Evolutionary conservation across 2,888 invertebrate species (phyloP), one percentile per base, ranked within the genome.

Genomic region (Zygogramma bicolorata): DNA sequence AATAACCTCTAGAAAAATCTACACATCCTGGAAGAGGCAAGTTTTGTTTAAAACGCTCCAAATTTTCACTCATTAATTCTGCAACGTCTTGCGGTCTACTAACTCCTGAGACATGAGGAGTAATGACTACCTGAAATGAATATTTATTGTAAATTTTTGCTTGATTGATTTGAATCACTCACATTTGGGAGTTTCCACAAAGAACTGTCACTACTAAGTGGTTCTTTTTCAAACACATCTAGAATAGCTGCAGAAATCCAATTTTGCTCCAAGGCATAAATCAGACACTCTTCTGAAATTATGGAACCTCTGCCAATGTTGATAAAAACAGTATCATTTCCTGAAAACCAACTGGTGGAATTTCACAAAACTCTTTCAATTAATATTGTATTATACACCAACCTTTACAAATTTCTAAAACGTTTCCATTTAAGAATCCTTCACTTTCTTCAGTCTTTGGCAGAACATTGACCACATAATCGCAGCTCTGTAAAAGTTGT

Each of bases 221-320:
- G 91, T 82, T 91, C 91, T 31, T 79, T 77, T 71, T 86, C 84
- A 82, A 90, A 89, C 20, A 91, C 91, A 83, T 91, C 91, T 53
- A 91, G 83, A 77, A 90, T 87, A 53, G 90, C 90, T 42, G 86
- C 89, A 1, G 88, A 87, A 63, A 91, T 83, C 90, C 90, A 91
- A 15, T 86, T 85, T 31, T 88, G 82, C 62, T 88, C 84, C 38
- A 91, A 78, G 10, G 91, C 90, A 59, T 86, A 84, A 4, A 91
- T 75, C 34, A 91, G 82, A 74, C 88, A 88, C 1, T 79, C 75
- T 81, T 91, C 90, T 71, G 84, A 85, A 15, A 91, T 88, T n/a
- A 91, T 83, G 73, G 87, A 87, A 38, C 91, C 90, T 81, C 91
- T 84, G 1, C 91, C 91, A 69, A 91, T 86, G 80, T 91, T 91